These are phyloP conservation scores for Crossocerus cetratus DNA, from an alignment of 2,888 invertebrate genomes.

Conservation along the genomic window DNA sequence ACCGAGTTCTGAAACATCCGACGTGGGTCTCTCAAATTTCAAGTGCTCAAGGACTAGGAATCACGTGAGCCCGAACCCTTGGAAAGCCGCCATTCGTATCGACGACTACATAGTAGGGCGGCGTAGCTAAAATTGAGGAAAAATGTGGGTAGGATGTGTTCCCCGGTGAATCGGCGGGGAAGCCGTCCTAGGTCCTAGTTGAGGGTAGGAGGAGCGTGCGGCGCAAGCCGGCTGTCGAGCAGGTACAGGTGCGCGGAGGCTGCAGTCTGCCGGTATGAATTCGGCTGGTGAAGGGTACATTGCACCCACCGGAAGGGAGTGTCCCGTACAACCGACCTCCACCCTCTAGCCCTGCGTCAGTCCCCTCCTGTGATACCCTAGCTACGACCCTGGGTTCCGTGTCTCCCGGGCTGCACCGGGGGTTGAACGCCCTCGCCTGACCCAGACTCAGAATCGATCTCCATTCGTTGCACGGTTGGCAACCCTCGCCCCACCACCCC, in stretches of 20 bases:
- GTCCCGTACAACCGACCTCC: constrained; percentile 57
- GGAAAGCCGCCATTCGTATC: not conserved
- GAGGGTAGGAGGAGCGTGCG: not conserved
- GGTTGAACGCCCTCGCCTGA: constrained; percentile 76
- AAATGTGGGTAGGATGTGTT: constrained; percentile 16
- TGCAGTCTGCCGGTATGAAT: constrained; percentile 44
- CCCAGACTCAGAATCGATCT: constrained; percentile 77
- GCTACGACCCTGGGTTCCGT: constrained; percentile 74
- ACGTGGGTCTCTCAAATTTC: too few relatives aligned
- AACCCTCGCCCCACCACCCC: constrained; percentile 37
- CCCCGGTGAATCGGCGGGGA: constrained; percentile 23
- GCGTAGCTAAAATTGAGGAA: constrained; percentile 30
- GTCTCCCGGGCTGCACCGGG: constrained; percentile 76
- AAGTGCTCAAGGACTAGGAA: not conserved
- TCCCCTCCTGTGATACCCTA: constrained; percentile 61
- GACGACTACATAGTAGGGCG: not conserved
- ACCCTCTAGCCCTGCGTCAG: constrained; percentile 24
- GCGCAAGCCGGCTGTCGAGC: not conserved
- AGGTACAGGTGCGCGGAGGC: constrained; percentile 26
- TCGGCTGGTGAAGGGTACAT: constrained; percentile 58
- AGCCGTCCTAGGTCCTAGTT: not conserved
- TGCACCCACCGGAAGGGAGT: constrained; percentile 64
- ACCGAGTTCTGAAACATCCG: too few relatives aligned
- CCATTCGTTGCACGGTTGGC: constrained; percentile 69
- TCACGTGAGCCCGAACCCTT: not conserved